These are phyloP conservation scores for Dastarcus helophoroides DNA, from an alignment of 2,888 invertebrate genomes.

Conservation along the genomic window DNA sequence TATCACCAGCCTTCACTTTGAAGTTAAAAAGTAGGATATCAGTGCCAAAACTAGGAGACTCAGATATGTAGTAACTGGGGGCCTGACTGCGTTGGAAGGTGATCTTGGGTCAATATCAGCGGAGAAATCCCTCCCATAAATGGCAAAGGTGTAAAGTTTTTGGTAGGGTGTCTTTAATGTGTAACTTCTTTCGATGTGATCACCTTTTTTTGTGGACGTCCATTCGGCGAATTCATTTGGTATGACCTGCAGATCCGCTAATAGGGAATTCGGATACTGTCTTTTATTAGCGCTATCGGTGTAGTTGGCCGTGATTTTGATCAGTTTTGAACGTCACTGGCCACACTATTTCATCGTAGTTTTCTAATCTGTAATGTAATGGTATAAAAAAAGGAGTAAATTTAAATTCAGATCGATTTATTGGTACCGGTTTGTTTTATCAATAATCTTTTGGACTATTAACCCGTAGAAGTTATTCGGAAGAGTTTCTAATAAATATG, in stretches of 20 bases:
- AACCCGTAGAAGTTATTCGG: background rate
- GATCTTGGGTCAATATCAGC: too few relatives aligned
- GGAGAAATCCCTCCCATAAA: conserved; percentile 43
- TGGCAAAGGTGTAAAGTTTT: conserved; percentile 40
- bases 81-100: too few relatives aligned
- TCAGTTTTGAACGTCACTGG: conserved; percentile 39
- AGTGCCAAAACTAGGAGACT: too few relatives aligned
- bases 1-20: too few relatives aligned
- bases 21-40: too few relatives aligned
- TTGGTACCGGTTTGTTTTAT: too few relatives aligned
- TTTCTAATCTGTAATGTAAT: conserved; percentile 34
- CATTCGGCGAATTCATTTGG: conserved; percentile 15
- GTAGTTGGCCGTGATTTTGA: conserved; percentile 38
- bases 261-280: conserved; percentile 42
- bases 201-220: conserved; percentile 12
- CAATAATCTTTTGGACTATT: too few relatives aligned
- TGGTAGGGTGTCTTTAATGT: conserved; percentile 34
- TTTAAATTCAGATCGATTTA: background rate
- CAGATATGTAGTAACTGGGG: too few relatives aligned
- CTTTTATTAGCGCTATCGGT: conserved; percentile 33
- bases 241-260: conserved; percentile 40
- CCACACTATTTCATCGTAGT: conserved; percentile 33
- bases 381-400: background rate
- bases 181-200: conserved; percentile 16
- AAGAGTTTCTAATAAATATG: background rate